Evolutionary conservation across 2,797 vertebrate genomes (phyloP).

Genomic region (Lepidocolaptes lacrymiger): DNA sequence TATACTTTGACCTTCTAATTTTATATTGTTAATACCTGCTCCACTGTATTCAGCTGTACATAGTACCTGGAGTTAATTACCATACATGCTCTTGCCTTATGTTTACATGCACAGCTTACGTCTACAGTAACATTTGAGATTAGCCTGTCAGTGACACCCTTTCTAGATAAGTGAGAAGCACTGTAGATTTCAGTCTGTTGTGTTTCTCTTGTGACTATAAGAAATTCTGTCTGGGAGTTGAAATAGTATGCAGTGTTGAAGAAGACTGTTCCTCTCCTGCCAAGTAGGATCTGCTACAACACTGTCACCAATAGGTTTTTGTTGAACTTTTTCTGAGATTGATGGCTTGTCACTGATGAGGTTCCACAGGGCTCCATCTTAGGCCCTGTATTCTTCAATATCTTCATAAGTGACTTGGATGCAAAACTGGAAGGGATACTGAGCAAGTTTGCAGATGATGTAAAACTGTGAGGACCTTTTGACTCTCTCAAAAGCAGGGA

Average conservation of each 20-base stretch:
- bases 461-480: background rate
- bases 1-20: background rate
- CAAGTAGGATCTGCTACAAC: background rate
- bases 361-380: background rate
- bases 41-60: background rate
- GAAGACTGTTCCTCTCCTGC: background rate
- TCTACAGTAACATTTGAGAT: background rate
- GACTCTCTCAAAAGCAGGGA: background rate
- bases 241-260: background rate
- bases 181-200: background rate
- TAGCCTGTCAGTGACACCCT: background rate
- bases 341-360: background rate
- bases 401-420: background rate
- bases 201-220: background rate
- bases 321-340: background rate
- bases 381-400: background rate
- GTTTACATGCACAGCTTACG: background rate
- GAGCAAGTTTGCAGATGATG: background rate
- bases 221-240: background rate
- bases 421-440: background rate
- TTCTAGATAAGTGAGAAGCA: background rate
- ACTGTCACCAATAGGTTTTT: background rate
- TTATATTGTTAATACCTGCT: background rate
- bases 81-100: background rate
- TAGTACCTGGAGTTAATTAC: background rate